These are phyloP conservation scores for Acropora yongei DNA, from an alignment of 64 coral and sea anemone species.

Conservation along the genomic window DNA sequence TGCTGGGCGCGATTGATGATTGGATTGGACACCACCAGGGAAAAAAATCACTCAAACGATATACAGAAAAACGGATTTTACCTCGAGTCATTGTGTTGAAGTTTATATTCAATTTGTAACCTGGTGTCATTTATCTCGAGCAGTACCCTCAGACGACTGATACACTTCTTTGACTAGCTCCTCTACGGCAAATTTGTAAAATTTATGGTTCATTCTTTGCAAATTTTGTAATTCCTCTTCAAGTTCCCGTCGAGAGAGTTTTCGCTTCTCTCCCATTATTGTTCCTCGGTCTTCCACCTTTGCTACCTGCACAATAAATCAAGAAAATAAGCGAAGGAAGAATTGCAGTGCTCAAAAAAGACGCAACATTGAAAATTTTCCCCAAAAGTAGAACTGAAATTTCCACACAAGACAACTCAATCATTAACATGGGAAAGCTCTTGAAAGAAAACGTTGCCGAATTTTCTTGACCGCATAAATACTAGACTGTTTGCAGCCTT, in stretches of 20 bases:
- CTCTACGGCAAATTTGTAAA: conserved; percentile 65
- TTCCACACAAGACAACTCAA: too few relatives aligned
- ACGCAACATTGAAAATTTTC: too few relatives aligned
- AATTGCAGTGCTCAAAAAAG: not conserved
- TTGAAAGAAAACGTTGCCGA: too few relatives aligned
- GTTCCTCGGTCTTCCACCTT: not conserved
- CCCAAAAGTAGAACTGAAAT: too few relatives aligned
- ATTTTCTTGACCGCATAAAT: too few relatives aligned
- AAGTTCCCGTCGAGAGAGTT: conserved; percentile 26
- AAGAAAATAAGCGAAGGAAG: not conserved
- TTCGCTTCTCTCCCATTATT: not conserved
- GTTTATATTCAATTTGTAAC: too few relatives aligned
- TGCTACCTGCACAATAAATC: not conserved
- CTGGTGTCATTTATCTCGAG: not conserved
- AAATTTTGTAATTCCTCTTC: conserved; percentile 40
- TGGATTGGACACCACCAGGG: too few relatives aligned
- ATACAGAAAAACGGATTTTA: not conserved
- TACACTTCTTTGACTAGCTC: conserved; percentile 53
- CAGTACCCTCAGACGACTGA: not conserved
- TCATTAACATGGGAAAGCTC: too few relatives aligned
- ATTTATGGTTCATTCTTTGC: conserved; percentile 55
- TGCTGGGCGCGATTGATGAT: too few relatives aligned
- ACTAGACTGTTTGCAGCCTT: too few relatives aligned
- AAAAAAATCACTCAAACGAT: not conserved
- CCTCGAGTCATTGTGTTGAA: not conserved